A percentile compares a stretch with the other conserved stretches of the same genome.
Evolutionary conservation across 1,140 invertebrate genomes (phyloP).

Genomic region (Brevipalpus yothersi): DNA sequence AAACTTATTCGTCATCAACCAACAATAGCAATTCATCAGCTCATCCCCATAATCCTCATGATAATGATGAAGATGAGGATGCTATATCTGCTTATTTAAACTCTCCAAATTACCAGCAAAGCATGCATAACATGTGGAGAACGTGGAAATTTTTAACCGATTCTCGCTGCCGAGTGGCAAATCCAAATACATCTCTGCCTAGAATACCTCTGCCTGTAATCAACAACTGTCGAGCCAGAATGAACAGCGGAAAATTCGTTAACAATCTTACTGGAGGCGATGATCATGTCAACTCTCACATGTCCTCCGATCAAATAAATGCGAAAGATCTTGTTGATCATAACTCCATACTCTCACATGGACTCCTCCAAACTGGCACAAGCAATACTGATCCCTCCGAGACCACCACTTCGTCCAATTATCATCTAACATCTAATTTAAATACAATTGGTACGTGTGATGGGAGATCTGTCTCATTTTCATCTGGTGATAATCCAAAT

Average conservation of each 20-base stretch:
- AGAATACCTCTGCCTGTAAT: not conserved
- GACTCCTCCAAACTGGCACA: not conserved
- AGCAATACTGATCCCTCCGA: not conserved
- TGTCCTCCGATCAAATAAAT: not conserved
- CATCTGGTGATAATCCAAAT: not conserved
- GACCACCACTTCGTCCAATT: not conserved
- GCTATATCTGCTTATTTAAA: not conserved
- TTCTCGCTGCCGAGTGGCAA: not conserved
- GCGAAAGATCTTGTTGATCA: not conserved
- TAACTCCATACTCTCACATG: not conserved
- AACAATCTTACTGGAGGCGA: not conserved
- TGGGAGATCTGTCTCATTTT: no score
- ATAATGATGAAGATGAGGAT: not conserved
- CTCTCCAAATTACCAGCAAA: not conserved
- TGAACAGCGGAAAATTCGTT: not conserved
- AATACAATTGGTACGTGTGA: no score
- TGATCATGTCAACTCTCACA: not conserved
- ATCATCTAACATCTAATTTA: no score
- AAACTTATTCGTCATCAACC: not conserved
- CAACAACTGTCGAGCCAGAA: not conserved
- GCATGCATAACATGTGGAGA: not conserved
- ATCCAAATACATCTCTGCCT: not conserved
- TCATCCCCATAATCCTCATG: not conserved
- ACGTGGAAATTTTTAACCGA: not conserved
- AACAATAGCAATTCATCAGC: not conserved